These are phyloP conservation scores for Eupsilia transversa DNA, from an alignment of 2,888 invertebrate species.

Conservation along the genomic window DNA sequence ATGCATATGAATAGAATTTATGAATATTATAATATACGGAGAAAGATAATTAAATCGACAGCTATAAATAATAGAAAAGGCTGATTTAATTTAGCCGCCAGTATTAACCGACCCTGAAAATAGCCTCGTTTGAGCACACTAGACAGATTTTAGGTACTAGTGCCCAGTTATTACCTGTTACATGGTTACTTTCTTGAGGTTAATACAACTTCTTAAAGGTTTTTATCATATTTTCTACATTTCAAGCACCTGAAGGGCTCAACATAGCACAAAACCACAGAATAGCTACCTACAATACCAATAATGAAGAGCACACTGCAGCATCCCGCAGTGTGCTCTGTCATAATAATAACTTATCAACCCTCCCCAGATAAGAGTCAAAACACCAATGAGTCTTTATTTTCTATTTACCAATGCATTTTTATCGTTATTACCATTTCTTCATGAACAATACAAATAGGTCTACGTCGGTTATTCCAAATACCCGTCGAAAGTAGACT, in stretches of 20 bases:
- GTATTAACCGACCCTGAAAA: too few relatives aligned
- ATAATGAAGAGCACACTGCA: too few relatives aligned
- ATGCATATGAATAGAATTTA: neutral
- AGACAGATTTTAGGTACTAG: neutral
- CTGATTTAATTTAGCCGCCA: neutral
- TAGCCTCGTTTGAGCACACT: neutral
- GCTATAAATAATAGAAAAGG: neutral
- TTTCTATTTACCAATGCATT: neutral
- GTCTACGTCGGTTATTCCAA: neutral
- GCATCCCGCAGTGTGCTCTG: too few relatives aligned
- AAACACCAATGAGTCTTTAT: neutral
- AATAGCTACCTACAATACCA: too few relatives aligned
- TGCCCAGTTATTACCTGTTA: neutral
- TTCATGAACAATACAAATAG: neutral
- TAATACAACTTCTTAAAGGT: neutral
- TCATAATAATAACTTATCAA: too few relatives aligned
- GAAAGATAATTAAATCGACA: constrained; percentile 2
- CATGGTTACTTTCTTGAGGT: neutral
- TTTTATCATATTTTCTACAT: neutral
- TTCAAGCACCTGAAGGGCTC: too few relatives aligned
- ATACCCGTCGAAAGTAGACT: neutral
- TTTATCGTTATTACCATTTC: neutral
- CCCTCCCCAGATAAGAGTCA: too few relatives aligned
- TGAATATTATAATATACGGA: neutral
- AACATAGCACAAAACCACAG: too few relatives aligned